These are phyloP conservation scores for Panthera tigris DNA, from an alignment of 2,113 vertebrate genomes.

Conservation along the genomic window DNA sequence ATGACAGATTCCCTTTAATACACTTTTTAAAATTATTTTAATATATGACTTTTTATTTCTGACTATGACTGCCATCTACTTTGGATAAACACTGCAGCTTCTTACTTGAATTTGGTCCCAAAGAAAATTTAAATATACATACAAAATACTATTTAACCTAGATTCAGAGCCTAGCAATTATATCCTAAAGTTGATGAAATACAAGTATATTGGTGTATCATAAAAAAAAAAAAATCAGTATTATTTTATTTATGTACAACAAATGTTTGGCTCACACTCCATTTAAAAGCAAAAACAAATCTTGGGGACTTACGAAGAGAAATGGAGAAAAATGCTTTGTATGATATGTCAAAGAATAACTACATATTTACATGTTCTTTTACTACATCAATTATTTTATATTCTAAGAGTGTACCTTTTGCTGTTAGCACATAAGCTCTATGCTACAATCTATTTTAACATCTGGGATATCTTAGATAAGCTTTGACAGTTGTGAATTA, in stretches of 20 bases:
- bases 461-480: not conserved
- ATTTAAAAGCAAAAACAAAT: not conserved
- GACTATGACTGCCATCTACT: not conserved
- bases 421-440: not conserved
- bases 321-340: not conserved
- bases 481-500: not conserved
- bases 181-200: not conserved
- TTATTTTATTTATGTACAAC: not conserved
- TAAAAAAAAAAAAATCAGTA: not conserved
- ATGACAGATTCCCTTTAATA: not conserved
- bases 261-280: not conserved
- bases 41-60: not conserved
- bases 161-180: not conserved
- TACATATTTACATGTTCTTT: not conserved
- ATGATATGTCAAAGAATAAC: not conserved
- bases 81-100: not conserved
- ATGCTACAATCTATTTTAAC: constrained; percentile 20
- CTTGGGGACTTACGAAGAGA: not conserved
- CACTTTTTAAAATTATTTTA: not conserved
- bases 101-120: not conserved
- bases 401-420: not conserved
- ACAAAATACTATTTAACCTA: not conserved
- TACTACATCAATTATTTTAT: constrained; percentile 9
- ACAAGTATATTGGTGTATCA: not conserved
- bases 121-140: not conserved